Percentiles rank a stretch among this genome's conserved stretches.
These are phyloP conservation scores for Puffinus mauretanicus DNA, from an alignment of 2,113 vertebrate species.

Conservation along the genomic window DNA sequence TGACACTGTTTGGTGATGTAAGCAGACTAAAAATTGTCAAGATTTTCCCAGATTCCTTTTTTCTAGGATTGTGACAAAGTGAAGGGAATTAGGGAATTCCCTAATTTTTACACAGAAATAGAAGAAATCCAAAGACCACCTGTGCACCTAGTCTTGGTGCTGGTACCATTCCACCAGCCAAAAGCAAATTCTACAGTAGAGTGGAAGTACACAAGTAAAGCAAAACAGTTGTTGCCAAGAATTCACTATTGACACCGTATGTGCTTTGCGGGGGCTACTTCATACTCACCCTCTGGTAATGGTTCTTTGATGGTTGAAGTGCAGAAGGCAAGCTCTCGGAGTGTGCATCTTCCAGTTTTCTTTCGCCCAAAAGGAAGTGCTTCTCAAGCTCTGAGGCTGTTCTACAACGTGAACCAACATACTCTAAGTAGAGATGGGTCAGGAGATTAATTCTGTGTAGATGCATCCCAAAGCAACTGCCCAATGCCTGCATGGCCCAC, in stretches of 20 bases:
- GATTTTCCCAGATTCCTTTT: neutral
- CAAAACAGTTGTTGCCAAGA: neutral
- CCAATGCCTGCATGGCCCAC: neutral
- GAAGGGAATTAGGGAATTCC: neutral
- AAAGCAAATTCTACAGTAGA: neutral
- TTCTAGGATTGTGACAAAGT: neutral
- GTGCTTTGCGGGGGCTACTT: neutral
- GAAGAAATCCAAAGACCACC: neutral
- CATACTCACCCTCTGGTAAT: neutral
- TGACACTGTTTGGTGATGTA: neutral
- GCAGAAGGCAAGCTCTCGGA: neutral
- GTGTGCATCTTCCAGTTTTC: neutral
- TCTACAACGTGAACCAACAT: neutral
- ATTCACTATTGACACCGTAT: rapidly evolving
- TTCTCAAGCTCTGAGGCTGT: neutral
- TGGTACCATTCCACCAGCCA: neutral
- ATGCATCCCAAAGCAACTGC: neutral
- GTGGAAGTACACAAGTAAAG: neutral
- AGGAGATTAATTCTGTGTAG: neutral
- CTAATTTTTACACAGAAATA: neutral
- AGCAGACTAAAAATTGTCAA: neutral
- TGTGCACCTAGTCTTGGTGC: neutral
- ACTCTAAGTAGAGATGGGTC: too few species aligned
- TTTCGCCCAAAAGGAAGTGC: neutral
- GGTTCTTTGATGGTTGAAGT: neutral